phyloP scores from a whole-genome alignment of 2,888 invertebrate genomes.

The Morpho deidamia region DNA sequence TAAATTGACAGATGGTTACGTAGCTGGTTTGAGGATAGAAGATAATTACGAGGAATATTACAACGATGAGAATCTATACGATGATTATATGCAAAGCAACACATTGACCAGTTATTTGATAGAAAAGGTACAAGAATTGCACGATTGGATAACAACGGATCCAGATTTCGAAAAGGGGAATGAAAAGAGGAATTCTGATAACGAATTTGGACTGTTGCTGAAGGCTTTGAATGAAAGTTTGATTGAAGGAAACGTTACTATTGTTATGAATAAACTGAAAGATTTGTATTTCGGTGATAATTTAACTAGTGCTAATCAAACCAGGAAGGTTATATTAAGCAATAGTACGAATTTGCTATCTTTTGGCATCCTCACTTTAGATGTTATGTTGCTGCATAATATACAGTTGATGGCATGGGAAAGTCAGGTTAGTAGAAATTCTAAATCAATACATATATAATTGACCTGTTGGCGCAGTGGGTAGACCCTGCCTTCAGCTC shows the following conservation, averaged over 20 bases:
- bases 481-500: no score
- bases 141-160: slow-evolving; percentile 69
- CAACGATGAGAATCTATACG: slow-evolving; percentile 62
- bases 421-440: slow-evolving; percentile 51
- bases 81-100: slow-evolving; percentile 68
- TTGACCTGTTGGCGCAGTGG: no score
- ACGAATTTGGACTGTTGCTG: slow-evolving; percentile 55
- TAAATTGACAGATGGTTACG: slow-evolving; percentile 45
- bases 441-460: not conserved
- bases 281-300: slow-evolving; percentile 72
- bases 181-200: slow-evolving; percentile 33
- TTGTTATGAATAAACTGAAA: slow-evolving; percentile 68
- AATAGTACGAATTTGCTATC: slow-evolving; percentile 72
- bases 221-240: slow-evolving; percentile 74
- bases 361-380: slow-evolving; percentile 76
- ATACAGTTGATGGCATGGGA: slow-evolving; percentile 78
- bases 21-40: slow-evolving; percentile 38
- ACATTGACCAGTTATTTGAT: slow-evolving; percentile 69
- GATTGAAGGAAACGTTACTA: slow-evolving; percentile 64
- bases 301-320: slow-evolving; percentile 41
- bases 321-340: slow-evolving; percentile 51
- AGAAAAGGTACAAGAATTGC: slow-evolving; percentile 70
- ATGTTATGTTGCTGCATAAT: slow-evolving; percentile 77
- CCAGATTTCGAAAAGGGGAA: slow-evolving; percentile 47
- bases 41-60: slow-evolving; percentile 62